Base-by-base conservation (phyloP, 92 coral and sea anemone genomes). In the Epizoanthus ramosus region DNA sequence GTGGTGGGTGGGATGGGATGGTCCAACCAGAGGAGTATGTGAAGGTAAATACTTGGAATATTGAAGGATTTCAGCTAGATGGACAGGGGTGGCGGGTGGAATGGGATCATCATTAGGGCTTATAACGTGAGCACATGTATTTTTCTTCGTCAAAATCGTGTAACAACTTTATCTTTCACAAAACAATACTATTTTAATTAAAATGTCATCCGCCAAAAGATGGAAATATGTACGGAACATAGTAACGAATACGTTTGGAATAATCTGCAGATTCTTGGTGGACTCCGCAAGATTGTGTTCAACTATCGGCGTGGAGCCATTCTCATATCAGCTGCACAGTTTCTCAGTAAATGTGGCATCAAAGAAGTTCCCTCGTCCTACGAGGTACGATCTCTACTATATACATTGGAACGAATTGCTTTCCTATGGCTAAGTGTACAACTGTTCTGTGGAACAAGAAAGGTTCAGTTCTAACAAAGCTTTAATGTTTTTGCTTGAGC, bases 281-380 rank as follows among this genome's bases (percentile, higher is more conserved):
- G 85, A 80, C 33, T 66, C 33, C 74, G 85, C 16, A 80, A 16
- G 31, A 45, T 80, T 45, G 50, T 80, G 64, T 5, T 31, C 76
- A 31, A 67, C 63, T 13, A 57, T 52, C 67, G 67, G 41, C 66
- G 68, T 53, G 66, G 22, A 1, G 18, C 73, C 45, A 69, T 67
- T 31, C 56, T 80, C 23, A 31, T 65, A 67, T 67, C 74, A 24
- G 54, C 88, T 59, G 89, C 94, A 47, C 85, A 91, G 80, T 86
- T 93, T 63, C 91, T 93, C 67, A 88, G 97, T 39, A 88, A 76
- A 10, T 93, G 97, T 50, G 97, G 97, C 3, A 75, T 82, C 64
- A 83, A 83, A 54, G 92, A 91, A 52, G 89, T 93, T 56, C 83
- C 90, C 16, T 68, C 86, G 54, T 73, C 76, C 47, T 54, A 83